These are phyloP conservation scores for Emmelina monodactyla DNA, from an alignment of 2,888 invertebrate genomes.

Conservation along the genomic window DNA sequence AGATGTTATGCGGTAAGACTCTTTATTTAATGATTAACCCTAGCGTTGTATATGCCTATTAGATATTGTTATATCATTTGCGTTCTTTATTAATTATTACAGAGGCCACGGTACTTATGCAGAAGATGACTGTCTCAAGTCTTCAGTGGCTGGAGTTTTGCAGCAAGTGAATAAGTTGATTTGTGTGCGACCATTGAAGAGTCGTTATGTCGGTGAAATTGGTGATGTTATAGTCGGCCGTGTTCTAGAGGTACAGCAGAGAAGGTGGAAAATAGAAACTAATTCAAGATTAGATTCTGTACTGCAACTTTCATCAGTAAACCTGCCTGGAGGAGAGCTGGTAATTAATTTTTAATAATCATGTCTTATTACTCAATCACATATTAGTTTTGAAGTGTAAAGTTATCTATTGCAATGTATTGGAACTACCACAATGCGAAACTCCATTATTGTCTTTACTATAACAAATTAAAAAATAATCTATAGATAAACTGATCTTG, in stretches of 20 bases:
- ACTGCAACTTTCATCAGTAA: constrained; percentile 89
- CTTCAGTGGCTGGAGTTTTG: constrained; percentile 94
- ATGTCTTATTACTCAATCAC: not conserved
- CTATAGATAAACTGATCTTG: no score
- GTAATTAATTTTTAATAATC: constrained; percentile 48
- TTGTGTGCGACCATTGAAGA: constrained; percentile 89
- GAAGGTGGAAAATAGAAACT: constrained; percentile 94
- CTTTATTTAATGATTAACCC: not conserved
- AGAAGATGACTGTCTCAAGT: constrained; percentile 81
- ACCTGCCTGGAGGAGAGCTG: constrained; percentile 97
- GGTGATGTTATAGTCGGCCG: constrained; percentile 97
- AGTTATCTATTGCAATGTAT: no score
- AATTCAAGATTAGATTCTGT: constrained; percentile 90
- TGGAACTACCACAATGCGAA: no score
- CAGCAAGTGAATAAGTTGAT: constrained; percentile 95
- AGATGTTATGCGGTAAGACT: constrained; percentile 85
- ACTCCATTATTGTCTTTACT: no score
- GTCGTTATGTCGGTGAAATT: constrained; percentile 91
- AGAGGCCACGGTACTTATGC: constrained; percentile 98
- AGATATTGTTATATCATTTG: not conserved
- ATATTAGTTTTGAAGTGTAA: no score
- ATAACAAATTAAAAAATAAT: no score
- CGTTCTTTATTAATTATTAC: constrained; percentile 15
- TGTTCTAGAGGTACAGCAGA: constrained; percentile 92
- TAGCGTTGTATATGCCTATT: no score